These are phyloP conservation scores for Thereva nobilitata DNA, from an alignment of 2,888 invertebrate genomes.

Conservation along the genomic window DNA sequence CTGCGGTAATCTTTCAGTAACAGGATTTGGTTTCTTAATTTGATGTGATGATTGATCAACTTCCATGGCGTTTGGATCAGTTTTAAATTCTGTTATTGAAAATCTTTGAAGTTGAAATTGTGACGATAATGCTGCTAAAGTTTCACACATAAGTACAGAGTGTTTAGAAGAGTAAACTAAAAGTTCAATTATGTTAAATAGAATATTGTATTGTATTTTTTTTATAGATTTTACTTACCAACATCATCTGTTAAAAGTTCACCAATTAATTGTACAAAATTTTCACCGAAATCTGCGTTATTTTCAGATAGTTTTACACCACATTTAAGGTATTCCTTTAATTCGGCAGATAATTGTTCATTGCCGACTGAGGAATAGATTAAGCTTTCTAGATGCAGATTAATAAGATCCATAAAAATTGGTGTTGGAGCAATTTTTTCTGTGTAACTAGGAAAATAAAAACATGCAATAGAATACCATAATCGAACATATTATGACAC, in stretches of 20 bases:
- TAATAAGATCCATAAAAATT: constrained; percentile 52
- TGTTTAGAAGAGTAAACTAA: constrained; percentile 51
- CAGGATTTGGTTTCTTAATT: constrained; percentile 41
- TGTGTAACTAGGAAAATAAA: constrained; percentile 38
- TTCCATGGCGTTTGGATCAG: constrained; percentile 34
- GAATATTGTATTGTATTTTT: not conserved
- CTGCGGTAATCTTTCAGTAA: constrained; percentile 50
- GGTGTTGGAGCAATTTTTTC: constrained; percentile 46
- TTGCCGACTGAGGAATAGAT: constrained; percentile 54
- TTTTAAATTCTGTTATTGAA: constrained; percentile 42
- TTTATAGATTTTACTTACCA: constrained; percentile 38
- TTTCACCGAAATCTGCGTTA: constrained; percentile 65
- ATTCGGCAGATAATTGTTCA: constrained; percentile 50
- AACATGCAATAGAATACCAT: not conserved
- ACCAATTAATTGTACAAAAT: constrained; percentile 70
- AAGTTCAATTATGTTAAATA: constrained; percentile 4
- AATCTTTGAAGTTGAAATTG: constrained; percentile 56
- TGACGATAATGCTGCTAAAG: constrained; percentile 75
- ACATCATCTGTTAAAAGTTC: constrained; percentile 54
- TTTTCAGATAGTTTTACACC: constrained; percentile 73
- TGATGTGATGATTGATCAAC: constrained; percentile 21
- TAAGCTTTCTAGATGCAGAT: constrained; percentile 55
- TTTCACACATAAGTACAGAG: constrained; percentile 68
- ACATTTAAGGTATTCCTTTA: constrained; percentile 61
- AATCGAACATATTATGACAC: not conserved